Percentiles rank a stretch among this genome's conserved stretches.
Conservation (phyloP, 2,888 invertebrate species). For the Lasioglossum malachurum region DNA sequence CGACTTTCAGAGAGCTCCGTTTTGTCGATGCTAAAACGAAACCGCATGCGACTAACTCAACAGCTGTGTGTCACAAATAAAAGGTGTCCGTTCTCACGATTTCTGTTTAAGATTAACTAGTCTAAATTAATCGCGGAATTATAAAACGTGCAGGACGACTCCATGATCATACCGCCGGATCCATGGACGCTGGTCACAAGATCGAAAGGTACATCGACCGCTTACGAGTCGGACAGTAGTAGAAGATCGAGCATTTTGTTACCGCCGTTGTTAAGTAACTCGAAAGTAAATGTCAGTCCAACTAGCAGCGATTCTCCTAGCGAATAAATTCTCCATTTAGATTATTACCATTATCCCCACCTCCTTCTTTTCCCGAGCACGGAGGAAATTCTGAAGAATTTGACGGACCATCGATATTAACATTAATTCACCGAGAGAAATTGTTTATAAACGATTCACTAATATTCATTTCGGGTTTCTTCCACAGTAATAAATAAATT, state of each 20-base stretch:
- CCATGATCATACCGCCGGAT: slow-evolving; percentile 72
- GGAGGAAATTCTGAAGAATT: slow-evolving; percentile 7
- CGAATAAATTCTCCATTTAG: slow-evolving; percentile 25
- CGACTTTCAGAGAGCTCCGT: slow-evolving; percentile 3
- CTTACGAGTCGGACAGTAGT: slow-evolving; percentile 79
- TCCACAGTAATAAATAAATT: neutral
- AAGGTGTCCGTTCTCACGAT: slow-evolving; percentile 50
- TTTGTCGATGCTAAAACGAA: neutral
- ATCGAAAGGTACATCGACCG: slow-evolving; percentile 79
- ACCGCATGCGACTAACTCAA: neutral
- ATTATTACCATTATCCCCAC: neutral
- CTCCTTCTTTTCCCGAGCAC: neutral
- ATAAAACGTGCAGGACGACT: slow-evolving; percentile 76
- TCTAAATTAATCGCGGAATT: slow-evolving; percentile 59
- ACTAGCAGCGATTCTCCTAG: slow-evolving; percentile 76
- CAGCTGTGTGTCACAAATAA: slow-evolving; percentile 49
- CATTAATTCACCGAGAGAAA: neutral
- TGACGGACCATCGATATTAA: neutral
- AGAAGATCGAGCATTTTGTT: slow-evolving; percentile 79
- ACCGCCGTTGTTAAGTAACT: slow-evolving; percentile 76
- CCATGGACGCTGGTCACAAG: slow-evolving; percentile 79
- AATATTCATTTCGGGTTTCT: neutral
- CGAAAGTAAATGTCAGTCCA: slow-evolving; percentile 78
- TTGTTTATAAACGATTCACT: neutral
- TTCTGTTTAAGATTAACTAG: slow-evolving; percentile 61